phyloP scores from a whole-genome alignment of 2,113 vertebrate species.

The Syngnathoides biaculeatus region DNA sequence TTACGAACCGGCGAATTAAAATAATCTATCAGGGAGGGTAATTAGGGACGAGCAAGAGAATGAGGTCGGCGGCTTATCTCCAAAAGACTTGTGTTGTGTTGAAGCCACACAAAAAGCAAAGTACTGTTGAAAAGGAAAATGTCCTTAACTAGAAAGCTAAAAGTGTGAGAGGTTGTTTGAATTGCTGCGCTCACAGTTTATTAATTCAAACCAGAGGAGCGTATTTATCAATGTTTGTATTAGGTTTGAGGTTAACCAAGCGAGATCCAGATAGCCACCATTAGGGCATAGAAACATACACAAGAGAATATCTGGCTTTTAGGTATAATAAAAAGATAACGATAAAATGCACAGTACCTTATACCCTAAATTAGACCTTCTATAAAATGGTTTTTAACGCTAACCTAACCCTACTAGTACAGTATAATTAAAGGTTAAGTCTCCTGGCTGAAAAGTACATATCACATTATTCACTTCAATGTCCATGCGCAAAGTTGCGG shows the following conservation, averaged over 20 bases:
- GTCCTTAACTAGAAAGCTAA: constrained; percentile 5
- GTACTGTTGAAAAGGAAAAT: constrained; percentile 11
- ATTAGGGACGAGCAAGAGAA: constrained; percentile 58
- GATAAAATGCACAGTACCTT: neutral
- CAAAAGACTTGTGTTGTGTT: constrained; percentile 15
- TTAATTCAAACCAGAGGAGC: neutral
- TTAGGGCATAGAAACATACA: too few relatives aligned
- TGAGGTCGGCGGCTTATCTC: constrained; percentile 33
- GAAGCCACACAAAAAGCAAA: constrained; percentile 18
- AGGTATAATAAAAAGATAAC: neutral
- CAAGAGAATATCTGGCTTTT: too few relatives aligned
- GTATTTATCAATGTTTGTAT: neutral
- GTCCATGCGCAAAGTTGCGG: too few relatives aligned
- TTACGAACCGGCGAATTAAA: constrained; percentile 58
- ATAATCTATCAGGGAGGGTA: constrained; percentile 61
- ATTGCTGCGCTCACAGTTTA: constrained; percentile 5
- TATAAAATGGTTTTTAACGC: too few relatives aligned
- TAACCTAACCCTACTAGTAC: too few relatives aligned
- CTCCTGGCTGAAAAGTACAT: too few relatives aligned
- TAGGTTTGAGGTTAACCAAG: neutral
- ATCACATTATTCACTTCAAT: too few relatives aligned
- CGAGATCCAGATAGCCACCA: too few relatives aligned
- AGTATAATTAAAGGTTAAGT: too few relatives aligned
- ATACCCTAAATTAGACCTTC: too few relatives aligned
- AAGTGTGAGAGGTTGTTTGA: constrained; percentile 12